Conservation (phyloP, 2,113 vertebrate species). For the Cepphus grylle region DNA sequence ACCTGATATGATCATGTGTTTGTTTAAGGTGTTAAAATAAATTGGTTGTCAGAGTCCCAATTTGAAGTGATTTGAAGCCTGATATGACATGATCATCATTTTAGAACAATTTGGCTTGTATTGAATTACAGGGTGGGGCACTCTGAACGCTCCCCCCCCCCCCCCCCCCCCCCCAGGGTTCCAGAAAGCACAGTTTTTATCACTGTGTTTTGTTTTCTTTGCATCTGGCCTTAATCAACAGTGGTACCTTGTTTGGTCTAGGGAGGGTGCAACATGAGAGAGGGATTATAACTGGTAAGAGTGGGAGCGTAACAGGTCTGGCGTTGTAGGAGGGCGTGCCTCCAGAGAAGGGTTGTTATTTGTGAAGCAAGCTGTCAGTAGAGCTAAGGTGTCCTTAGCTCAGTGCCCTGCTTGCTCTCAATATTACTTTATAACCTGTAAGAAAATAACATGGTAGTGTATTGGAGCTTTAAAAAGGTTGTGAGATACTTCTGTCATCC, state of each 20-base stretch:
- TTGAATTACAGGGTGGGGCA: background rate
- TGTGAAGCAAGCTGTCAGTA: background rate
- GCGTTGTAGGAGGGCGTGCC: fast-evolving
- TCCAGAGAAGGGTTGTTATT: background rate
- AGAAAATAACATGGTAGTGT: background rate
- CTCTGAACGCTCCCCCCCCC: background rate
- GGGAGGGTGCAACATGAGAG: background rate
- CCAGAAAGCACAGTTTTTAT: background rate
- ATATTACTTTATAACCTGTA: background rate
- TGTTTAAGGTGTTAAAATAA: background rate
- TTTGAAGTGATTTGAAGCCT: background rate
- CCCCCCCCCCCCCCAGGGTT: background rate
- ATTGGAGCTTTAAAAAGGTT: background rate
- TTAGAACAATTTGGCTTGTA: background rate
- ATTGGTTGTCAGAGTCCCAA: background rate
- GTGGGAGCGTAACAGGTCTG: background rate
- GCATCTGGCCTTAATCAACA: background rate
- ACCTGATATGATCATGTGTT: background rate
- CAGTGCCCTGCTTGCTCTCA: background rate
- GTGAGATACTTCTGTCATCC: background rate
- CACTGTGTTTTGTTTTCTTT: background rate
- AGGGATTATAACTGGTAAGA: background rate
- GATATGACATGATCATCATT: background rate
- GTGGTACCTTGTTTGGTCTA: background rate
- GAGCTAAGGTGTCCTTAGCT: background rate